Evolutionary conservation across 2,113 vertebrate genomes (phyloP).

Genomic region (Naja naja): DNA sequence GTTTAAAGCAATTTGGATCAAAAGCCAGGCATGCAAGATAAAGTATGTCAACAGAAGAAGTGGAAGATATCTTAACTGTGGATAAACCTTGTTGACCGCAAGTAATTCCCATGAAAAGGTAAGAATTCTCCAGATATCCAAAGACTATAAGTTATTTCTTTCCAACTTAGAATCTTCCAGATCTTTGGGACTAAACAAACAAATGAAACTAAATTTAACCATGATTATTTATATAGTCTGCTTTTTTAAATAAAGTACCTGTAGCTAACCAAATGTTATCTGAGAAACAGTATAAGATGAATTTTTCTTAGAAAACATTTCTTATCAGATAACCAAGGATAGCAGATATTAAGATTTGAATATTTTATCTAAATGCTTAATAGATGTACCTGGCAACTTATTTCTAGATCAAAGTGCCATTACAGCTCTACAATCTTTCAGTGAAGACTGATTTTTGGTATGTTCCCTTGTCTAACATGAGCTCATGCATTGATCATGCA

Average conservation of each 20-base stretch:
- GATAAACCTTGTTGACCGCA: neutral
- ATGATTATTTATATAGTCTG: accelerated
- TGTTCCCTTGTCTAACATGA: neutral
- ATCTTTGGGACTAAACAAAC: neutral
- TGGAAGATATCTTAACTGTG: neutral
- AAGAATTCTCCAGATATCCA: neutral
- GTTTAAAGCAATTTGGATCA: neutral
- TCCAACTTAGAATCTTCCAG: neutral
- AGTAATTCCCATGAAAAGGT: neutral
- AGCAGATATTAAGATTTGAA: conserved; percentile 1
- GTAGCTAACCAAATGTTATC: neutral
- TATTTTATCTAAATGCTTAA: conserved; percentile 2
- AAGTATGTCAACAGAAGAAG: neutral
- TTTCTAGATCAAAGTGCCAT: neutral
- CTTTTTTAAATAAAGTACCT: neutral
- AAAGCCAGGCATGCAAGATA: neutral
- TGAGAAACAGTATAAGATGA: neutral
- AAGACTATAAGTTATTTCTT: neutral
- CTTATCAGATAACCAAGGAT: conserved; percentile 10
- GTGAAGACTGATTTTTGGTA: neutral
- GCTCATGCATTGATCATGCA: neutral
- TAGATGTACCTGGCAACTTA: neutral
- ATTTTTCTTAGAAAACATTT: neutral
- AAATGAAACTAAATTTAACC: neutral
- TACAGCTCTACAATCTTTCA: neutral